Evolutionary conservation across 2,113 vertebrate species (phyloP).

Genomic region (Colius striatus): DNA sequence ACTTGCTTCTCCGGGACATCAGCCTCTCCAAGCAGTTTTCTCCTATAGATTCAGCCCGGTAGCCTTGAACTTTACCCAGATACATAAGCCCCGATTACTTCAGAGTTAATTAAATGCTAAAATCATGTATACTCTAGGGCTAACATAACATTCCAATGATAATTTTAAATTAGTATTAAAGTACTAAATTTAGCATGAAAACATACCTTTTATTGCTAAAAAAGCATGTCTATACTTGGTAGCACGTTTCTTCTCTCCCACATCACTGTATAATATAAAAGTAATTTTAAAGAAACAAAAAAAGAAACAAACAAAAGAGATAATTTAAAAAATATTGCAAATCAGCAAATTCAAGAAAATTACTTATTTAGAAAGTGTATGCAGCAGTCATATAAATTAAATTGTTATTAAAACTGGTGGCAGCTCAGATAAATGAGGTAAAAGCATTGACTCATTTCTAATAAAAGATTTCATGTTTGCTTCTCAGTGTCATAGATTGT

Average conservation of each 20-base stretch:
- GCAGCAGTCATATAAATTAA: slow-evolving; percentile 12
- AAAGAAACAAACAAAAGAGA: not conserved
- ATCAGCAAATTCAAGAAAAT: slow-evolving; percentile 56
- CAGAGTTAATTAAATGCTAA: slow-evolving; percentile 75
- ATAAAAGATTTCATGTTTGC: not conserved
- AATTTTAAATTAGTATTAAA: slow-evolving; percentile 67
- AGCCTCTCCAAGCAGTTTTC: slow-evolving; percentile 63
- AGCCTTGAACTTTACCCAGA: slow-evolving; percentile 71
- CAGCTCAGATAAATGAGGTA: slow-evolving; percentile 16
- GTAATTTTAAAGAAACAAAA: not conserved
- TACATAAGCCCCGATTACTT: slow-evolving; percentile 58
- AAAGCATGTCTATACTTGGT: not conserved
- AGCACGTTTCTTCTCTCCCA: not conserved
- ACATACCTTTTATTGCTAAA: slow-evolving; percentile 25
- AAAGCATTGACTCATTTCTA: not conserved
- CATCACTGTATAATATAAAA: not conserved
- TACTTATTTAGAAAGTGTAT: slow-evolving; percentile 2
- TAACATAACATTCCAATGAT: slow-evolving; percentile 46
- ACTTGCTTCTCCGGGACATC: slow-evolving; percentile 60
- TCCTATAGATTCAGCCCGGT: slow-evolving; percentile 43
- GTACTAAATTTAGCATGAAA: no score
- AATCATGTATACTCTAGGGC: slow-evolving; percentile 33
- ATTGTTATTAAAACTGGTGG: slow-evolving; percentile 23
- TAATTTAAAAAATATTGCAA: not conserved
- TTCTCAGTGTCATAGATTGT: not conserved